Evolutionary conservation across 2,888 invertebrate species (phyloP).

Genomic region (Coleophora flavipennella): DNA sequence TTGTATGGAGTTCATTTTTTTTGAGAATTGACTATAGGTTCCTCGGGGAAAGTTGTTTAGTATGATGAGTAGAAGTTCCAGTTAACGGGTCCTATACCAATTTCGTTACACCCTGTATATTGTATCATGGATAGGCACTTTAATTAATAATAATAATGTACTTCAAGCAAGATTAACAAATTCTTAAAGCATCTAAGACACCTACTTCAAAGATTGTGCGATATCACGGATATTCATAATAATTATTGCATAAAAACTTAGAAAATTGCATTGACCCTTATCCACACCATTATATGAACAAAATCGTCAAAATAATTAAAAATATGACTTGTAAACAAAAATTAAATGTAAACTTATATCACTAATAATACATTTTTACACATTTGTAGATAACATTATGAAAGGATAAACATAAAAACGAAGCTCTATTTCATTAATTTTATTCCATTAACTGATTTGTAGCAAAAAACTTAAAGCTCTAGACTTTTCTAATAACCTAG

Average conservation of each 20-base stretch:
- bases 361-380: slow-evolving; percentile 14
- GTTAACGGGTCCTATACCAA: no score
- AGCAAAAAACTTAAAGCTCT: no score
- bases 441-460: no score
- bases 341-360: slow-evolving; percentile 3
- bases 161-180: no score
- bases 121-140: no score
- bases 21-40: no score
- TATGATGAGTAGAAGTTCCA: no score
- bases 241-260: slow-evolving; percentile 9
- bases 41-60: no score
- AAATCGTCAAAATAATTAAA: slow-evolving; percentile 21
- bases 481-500: background rate
- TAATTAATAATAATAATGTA: no score
- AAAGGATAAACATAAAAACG: background rate
- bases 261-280: slow-evolving; percentile 37
- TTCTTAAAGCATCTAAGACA: no score
- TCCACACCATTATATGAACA: slow-evolving; percentile 11
- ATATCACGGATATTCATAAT: slow-evolving; percentile 5
- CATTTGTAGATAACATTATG: background rate
- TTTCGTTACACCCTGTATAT: no score
- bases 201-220: slow-evolving; percentile 9
- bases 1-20: no score
- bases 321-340: slow-evolving; percentile 14
- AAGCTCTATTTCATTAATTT: background rate